Base-by-base conservation (phyloP, 1,140 invertebrate species). In the Metaphire vulgaris region DNA sequence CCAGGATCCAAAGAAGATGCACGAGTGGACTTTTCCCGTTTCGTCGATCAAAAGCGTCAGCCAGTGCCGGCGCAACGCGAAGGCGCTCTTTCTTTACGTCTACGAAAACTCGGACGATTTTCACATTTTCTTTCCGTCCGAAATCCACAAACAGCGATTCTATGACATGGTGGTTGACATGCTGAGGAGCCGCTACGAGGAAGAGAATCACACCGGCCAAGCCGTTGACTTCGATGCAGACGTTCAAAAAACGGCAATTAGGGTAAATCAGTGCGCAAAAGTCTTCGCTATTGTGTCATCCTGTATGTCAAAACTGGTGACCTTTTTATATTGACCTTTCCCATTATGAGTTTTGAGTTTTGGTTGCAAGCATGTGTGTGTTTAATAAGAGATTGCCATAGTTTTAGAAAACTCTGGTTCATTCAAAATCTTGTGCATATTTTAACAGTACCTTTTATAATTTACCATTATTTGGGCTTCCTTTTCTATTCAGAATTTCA, bases 41-140 rank as follows among this genome's bases (percentile, higher is more conserved):
- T 91, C 91, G 72, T 92, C 93, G 88, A 98, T 99, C 78, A 92
- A 95, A 79, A 94, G 93, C 78, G 93, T 98, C 33, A 86, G 85
- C 80, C 78, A 96, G 68, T 99, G 98, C 85, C 98, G 97, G 85
- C 89, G 96, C 72, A 97, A 99, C 85, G 93, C 96, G 83, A 88
- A 96, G 21, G 97, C 96, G 75, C 88, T 99, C 0, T 99, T 98
- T 86, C 88, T 99, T 0, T 99, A 99, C 85, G 97, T 99, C 29
- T 93, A 97, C 85, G 92, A 98, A 83, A 98, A 98, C 76, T 83
- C 85, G 83, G 97, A 94, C 0, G 96, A 98, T 87, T 99, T 99
- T 87, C 97, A 99, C 90, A 96, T 99, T 87, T 98, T 93, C 84
- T 93, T 99, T 79, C 95, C 97, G 15, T 98, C 95, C 0, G 89